Percentiles rank a stretch among this genome's conserved stretches.
These are phyloP conservation scores for Helicoverpa armigera DNA, from an alignment of 1,140 invertebrate genomes.

Conservation along the genomic window DNA sequence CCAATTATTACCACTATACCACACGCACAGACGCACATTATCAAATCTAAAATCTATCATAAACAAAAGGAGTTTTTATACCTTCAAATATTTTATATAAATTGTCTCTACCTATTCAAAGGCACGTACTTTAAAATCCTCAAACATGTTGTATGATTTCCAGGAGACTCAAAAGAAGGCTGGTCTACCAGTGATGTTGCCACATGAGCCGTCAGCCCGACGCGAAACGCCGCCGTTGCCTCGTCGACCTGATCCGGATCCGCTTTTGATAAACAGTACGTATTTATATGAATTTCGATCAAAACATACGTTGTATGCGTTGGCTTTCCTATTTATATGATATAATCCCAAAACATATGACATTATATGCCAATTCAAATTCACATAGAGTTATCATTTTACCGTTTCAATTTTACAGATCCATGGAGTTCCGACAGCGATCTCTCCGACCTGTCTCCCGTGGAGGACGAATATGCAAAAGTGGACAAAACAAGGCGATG, in stretches of 20 bases:
- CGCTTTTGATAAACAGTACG: conserved; percentile 80
- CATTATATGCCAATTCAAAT: too few relatives aligned
- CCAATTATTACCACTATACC: too few relatives aligned
- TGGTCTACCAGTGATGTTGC: conserved; percentile 93
- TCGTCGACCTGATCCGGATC: conserved; percentile 90
- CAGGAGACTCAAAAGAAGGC: conserved; percentile 95
- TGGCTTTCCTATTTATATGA: too few relatives aligned
- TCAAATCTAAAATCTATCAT: too few relatives aligned
- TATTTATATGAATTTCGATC: neutral
- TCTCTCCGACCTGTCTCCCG: conserved; percentile 78
- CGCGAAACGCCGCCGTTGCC: conserved; percentile 92
- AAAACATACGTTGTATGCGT: neutral
- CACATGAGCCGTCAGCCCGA: conserved; percentile 91
- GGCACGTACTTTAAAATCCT: too few relatives aligned
- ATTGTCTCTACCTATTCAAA: too few relatives aligned
- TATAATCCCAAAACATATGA: too few relatives aligned
- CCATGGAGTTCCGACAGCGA: conserved; percentile 84
- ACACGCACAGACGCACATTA: too few relatives aligned
- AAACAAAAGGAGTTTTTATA: too few relatives aligned
- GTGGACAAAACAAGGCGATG: conserved; percentile 78
- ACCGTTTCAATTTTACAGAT: conserved; percentile 62
- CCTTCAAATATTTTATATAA: too few relatives aligned
- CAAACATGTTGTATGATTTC: conserved; percentile 66
- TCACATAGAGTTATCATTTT: neutral
- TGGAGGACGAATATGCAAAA: conserved; percentile 82